Evolutionary conservation across 2,113 vertebrate species (phyloP).

Genomic region (Cyanoliseus patagonus): DNA sequence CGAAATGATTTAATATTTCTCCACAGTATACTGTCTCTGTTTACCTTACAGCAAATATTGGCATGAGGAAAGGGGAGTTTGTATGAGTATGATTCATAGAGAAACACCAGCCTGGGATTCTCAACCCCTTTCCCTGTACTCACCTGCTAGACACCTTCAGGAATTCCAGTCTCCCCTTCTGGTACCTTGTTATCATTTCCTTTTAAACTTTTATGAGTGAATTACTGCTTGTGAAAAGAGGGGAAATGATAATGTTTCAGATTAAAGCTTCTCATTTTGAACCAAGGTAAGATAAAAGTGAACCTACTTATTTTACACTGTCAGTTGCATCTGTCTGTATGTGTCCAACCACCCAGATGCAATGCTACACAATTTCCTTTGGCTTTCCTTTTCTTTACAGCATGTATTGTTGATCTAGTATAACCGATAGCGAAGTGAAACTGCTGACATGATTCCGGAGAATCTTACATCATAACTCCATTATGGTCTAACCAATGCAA

Average conservation of each 20-base stretch:
- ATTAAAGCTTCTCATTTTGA: constrained; percentile 40
- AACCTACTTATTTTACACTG: not conserved
- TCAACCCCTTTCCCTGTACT: not conserved
- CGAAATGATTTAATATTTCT: constrained; percentile 50
- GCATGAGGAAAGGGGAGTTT: not conserved
- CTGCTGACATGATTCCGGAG: not conserved
- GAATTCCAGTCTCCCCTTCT: not conserved
- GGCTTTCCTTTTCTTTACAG: not conserved
- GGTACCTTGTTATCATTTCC: not conserved
- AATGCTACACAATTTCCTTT: not conserved
- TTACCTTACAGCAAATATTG: not conserved
- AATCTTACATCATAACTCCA: not conserved
- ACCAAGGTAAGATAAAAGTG: not conserved
- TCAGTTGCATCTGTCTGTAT: not conserved
- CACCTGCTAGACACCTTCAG: not conserved
- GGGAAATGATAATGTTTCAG: not conserved
- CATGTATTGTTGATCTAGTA: not conserved
- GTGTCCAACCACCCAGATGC: not conserved
- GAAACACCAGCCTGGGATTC: not conserved
- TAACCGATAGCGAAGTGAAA: not conserved
- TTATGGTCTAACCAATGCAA: not conserved
- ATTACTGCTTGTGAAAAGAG: not conserved
- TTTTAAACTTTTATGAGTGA: not conserved
- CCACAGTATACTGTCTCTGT: not conserved
- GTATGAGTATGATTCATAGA: not conserved